These are phyloP conservation scores for Danaus plexippus DNA, from an alignment of 1,140 invertebrate genomes.

Conservation along the genomic window DNA sequence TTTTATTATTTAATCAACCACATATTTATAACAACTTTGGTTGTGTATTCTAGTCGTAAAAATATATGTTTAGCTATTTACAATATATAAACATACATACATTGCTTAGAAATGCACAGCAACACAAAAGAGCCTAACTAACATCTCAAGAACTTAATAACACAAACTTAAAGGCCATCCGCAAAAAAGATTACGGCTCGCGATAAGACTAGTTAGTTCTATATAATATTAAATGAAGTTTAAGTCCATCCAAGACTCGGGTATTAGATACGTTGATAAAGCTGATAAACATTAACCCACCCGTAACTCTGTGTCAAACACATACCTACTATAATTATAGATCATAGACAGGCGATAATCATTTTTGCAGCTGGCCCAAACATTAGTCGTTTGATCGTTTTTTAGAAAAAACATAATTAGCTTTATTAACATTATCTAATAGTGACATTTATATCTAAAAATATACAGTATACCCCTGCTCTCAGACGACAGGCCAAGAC, in stretches of 20 bases:
- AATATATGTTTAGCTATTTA: slow-evolving; percentile 71
- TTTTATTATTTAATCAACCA: slow-evolving; percentile 68
- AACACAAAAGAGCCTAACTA: slow-evolving; percentile 65
- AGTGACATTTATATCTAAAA: slow-evolving; percentile 54
- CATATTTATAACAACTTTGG: slow-evolving; percentile 71
- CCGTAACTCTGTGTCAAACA: slow-evolving; percentile 42
- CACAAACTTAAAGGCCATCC: slow-evolving; percentile 59
- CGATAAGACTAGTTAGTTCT: slow-evolving; percentile 51
- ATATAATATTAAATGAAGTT: slow-evolving; percentile 34
- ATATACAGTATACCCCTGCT: slow-evolving; percentile 61
- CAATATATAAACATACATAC: slow-evolving; percentile 67
- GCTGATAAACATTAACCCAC: slow-evolving; percentile 41
- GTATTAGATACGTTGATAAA: slow-evolving; percentile 34
- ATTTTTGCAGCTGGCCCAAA: slow-evolving; percentile 48
- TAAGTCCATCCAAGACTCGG: slow-evolving; percentile 34
- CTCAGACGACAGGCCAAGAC: slow-evolving; percentile 69
- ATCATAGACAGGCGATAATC: slow-evolving; percentile 37
- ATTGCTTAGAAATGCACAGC: slow-evolving; percentile 67
- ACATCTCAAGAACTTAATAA: slow-evolving; percentile 63
- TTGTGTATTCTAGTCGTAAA: slow-evolving; percentile 71
- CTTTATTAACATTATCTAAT: slow-evolving; percentile 40
- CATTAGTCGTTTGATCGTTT: slow-evolving; percentile 49
- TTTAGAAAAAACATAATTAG: slow-evolving; percentile 66
- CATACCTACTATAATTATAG: slow-evolving; percentile 33
- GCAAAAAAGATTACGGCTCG: slow-evolving; percentile 49